These are phyloP conservation scores for Odontomachus brunneus DNA, from an alignment of 1,140 invertebrate species.

Conservation along the genomic window DNA sequence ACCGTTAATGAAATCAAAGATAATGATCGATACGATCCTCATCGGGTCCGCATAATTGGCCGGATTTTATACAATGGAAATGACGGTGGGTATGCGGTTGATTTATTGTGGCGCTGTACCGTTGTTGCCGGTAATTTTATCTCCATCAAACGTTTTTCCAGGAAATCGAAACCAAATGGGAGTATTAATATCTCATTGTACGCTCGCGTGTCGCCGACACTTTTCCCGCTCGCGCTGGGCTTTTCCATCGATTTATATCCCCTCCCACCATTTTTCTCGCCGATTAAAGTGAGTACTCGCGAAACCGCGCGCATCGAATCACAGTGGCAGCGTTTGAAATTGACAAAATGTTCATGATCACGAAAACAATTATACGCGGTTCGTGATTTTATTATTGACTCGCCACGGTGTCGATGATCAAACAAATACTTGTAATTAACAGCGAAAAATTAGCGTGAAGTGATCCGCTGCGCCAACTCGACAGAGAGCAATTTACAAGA, in stretches of 20 bases:
- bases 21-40: constrained; percentile 58
- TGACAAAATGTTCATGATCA: constrained; percentile 70
- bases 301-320: constrained; percentile 65
- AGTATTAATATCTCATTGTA: constrained; percentile 85
- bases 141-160: constrained; percentile 84
- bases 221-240: constrained; percentile 75
- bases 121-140: constrained; percentile 83
- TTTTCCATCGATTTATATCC: constrained; percentile 83
- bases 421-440: constrained; percentile 69
- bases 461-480: constrained; percentile 56
- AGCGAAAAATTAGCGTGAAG: constrained; percentile 62
- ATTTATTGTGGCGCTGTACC: constrained; percentile 79
- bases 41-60: constrained; percentile 61
- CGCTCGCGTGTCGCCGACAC: constrained; percentile 80
- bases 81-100: constrained; percentile 66
- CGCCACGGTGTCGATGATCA: constrained; percentile 67
- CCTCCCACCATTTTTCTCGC: constrained; percentile 77
- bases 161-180: constrained; percentile 84
- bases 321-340: constrained; percentile 63
- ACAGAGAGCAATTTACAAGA: constrained; percentile 62
- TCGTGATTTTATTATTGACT: constrained; percentile 69
- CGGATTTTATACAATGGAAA: constrained; percentile 59
- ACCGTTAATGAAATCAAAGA: constrained; percentile 61
- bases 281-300: constrained; percentile 81
- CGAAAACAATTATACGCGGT: constrained; percentile 69